Conservation (phyloP, 2,888 invertebrate genomes). For the Amphipyra berbera region DNA sequence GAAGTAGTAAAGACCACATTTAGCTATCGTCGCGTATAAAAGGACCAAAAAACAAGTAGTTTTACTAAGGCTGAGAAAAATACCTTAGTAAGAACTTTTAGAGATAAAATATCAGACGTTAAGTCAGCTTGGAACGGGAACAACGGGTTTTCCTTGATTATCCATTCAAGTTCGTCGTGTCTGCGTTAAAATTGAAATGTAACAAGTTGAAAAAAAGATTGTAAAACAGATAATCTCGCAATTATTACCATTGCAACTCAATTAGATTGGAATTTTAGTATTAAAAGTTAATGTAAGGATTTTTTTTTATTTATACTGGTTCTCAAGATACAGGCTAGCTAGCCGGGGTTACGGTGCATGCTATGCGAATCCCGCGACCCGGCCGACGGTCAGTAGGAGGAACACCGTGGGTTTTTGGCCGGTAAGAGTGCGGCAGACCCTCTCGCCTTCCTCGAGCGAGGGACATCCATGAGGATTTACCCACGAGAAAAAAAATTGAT, state of each 20-base stretch:
- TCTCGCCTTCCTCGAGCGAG: no score
- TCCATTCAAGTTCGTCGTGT: slow-evolving; percentile 22
- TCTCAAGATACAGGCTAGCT: no score
- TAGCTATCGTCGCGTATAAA: not conserved
- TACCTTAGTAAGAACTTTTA: slow-evolving; percentile 2
- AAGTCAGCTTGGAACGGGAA: slow-evolving; percentile 21
- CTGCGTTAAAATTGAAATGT: slow-evolving; percentile 7
- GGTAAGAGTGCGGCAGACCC: no score
- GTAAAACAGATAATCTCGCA: not conserved
- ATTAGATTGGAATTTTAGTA: slow-evolving; percentile 11
- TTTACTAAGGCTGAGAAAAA: slow-evolving; percentile 4
- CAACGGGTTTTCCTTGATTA: slow-evolving; percentile 37
- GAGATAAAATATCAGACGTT: slow-evolving; percentile 19
- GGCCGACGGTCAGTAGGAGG: no score
- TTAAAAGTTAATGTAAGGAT: not conserved
- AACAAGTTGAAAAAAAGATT: slow-evolving; percentile 14
- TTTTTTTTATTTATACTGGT: not conserved
- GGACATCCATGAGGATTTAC: no score
- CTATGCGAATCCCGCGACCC: no score
- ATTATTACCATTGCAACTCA: slow-evolving; percentile 26
- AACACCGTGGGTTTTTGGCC: no score
- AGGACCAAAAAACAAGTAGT: not conserved
- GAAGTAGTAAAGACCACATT: no score
- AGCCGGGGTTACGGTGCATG: no score
- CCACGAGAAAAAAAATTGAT: no score